Base-by-base conservation (phyloP, 2,797 vertebrate genomes). In the Tokudaia muenninki region DNA sequence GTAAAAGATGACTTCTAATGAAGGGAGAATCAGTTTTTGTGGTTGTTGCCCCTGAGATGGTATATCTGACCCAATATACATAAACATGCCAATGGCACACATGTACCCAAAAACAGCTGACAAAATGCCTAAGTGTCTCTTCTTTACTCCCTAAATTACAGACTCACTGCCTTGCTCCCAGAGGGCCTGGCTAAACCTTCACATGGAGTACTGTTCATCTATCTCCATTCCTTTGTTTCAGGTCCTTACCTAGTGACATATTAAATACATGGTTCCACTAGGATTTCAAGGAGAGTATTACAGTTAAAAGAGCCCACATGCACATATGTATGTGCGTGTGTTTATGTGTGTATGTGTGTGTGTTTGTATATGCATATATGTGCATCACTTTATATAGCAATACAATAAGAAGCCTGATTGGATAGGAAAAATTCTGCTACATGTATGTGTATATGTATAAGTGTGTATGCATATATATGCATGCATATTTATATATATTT, bases 301-400 rank as follows among this genome's bases (percentile, higher is more conserved):
- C 8, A 26, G 5, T 26, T 29, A 17, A n/a, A 3, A 37, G 14
- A 3, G 3, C 0, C 2, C 8, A 65, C 16, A 65, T 41, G 9
- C n/a, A 74, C 16, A 70, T n/a, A n/a, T 3, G 8, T n/a, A 19
- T 19, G n/a, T n/a, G 8, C 37, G 24, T 63, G 24, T 59, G 21
- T 59, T 17, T 57, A 59, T 21, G 5, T 57, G 22, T 61, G 21
- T 61, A 7, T 61, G 21, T 61, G 57, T 57, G 4, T 59, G 57
- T 59, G 21, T 59, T 7, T 59, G 21, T 8, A 24, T 29, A 65
- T 65, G 63, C 63, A 65, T 29, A 29, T 3, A 31, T 65, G 26
- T 61, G 59, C 8, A 61, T 61, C 59, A 9, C 59, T 61, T 61
- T 61, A 61, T 9, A 61, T 61, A 61, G 24, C 24, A 61, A 24